Evolutionary conservation across 2,888 invertebrate species (phyloP).

Genomic region (Polyploca ridens): DNA sequence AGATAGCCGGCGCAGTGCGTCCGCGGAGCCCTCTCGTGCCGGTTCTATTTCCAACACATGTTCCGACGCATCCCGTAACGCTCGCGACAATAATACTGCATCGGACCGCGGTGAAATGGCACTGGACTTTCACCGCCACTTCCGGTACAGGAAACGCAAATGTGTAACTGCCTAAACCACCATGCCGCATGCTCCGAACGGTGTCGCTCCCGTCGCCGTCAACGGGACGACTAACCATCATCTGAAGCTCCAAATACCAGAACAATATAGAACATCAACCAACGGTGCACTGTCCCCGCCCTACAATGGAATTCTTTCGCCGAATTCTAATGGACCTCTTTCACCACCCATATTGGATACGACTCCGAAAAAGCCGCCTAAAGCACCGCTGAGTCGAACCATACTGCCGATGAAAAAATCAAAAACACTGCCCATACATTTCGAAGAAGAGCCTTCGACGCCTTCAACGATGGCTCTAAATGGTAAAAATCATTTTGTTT

Average conservation of each 20-base stretch:
- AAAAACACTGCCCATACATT: conserved; percentile 75
- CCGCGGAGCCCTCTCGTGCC: conserved; percentile 79
- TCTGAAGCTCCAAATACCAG: conserved; percentile 70
- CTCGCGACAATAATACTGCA: conserved; percentile 74
- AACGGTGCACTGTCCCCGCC: conserved; percentile 46
- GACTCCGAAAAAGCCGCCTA: conserved; percentile 77
- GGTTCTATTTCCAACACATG: conserved; percentile 81
- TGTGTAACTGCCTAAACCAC: conserved; percentile 54
- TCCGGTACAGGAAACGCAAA: conserved; percentile 77
- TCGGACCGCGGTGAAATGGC: conserved; percentile 75
- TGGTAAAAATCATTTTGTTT: conserved; percentile 70
- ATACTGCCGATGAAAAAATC: conserved; percentile 77
- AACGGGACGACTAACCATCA: conserved; percentile 47
- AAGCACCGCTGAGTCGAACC: conserved; percentile 64
- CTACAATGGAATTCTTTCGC: conserved; percentile 53
- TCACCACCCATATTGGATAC: conserved; percentile 72
- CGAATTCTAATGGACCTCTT: conserved; percentile 66
- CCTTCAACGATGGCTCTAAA: conserved; percentile 61
- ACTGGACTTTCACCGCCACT: conserved; percentile 76
- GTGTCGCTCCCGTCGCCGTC: conserved; percentile 39
- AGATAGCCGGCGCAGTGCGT: conserved; percentile 79
- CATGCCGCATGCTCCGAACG: conserved; percentile 68
- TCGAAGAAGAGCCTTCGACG: conserved; percentile 68
- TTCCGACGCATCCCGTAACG: conserved; percentile 71
- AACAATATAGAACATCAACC: conserved; percentile 48